Percentiles rank a stretch among this genome's conserved stretches.
Conservation (phyloP, 2,888 invertebrate genomes). For the Sipha maydis region DNA sequence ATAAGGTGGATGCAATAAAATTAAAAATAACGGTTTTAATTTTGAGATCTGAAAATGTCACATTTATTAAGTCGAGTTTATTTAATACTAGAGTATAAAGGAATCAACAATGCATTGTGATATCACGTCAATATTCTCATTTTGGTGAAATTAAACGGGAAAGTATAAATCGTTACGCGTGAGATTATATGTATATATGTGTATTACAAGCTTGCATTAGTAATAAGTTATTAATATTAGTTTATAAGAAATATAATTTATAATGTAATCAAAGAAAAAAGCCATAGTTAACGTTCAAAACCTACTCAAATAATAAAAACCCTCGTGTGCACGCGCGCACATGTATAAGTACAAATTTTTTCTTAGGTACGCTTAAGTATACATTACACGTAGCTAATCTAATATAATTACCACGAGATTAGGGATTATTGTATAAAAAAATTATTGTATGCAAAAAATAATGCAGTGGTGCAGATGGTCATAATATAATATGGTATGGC, state of each 20-base stretch:
- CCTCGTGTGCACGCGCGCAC: not conserved
- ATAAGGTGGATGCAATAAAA: too few relatives aligned
- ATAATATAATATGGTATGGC: too few relatives aligned
- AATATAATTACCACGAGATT: not conserved
- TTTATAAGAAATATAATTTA: too few relatives aligned
- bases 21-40: too few relatives aligned
- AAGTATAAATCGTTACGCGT: not conserved
- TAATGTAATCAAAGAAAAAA: too few relatives aligned
- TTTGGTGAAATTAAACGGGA: not conserved
- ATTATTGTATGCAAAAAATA: too few relatives aligned
- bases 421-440: not conserved
- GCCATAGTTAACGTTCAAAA: too few relatives aligned
- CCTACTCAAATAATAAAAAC: too few relatives aligned
- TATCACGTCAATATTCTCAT: not conserved
- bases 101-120: not conserved
- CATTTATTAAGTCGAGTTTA: not conserved
- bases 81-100: not conserved
- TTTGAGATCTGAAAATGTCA: not conserved
- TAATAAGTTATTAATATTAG: too few relatives aligned
- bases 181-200: not conserved
- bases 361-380: too few relatives aligned
- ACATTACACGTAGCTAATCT: not conserved
- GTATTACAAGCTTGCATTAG: too few relatives aligned
- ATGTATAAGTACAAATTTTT: not conserved
- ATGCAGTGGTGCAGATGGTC: not conserved